These are phyloP conservation scores for Corythoichthys haematopterus DNA, from an alignment of 2,113 vertebrate species.

Conservation along the genomic window DNA sequence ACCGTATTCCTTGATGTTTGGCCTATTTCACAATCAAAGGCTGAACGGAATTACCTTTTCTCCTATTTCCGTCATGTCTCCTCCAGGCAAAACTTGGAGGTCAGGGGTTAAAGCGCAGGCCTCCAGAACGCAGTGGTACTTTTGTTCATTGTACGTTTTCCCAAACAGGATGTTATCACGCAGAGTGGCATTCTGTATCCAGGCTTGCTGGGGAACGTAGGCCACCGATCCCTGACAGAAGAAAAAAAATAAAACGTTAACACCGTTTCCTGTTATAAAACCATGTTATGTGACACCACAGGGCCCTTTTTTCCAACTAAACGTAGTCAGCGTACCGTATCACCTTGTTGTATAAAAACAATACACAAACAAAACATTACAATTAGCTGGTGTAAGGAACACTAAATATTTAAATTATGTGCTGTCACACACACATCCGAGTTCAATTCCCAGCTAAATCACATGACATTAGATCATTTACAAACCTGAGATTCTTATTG, in stretches of 20 bases:
- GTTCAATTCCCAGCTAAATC: not conserved
- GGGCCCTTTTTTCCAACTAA: too few relatives aligned
- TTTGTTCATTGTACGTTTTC: constrained; percentile 72
- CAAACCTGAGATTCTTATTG: not conserved
- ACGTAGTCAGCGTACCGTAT: too few relatives aligned
- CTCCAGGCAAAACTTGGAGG: constrained; percentile 85
- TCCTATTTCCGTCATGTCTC: constrained; percentile 93
- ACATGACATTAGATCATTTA: not conserved
- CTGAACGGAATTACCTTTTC: constrained; percentile 82
- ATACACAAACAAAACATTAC: too few relatives aligned
- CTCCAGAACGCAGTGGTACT: constrained; percentile 81
- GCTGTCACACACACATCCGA: not conserved
- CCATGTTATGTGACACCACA: not conserved
- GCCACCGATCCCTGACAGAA: constrained; percentile 85
- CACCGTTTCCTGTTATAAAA: not conserved
- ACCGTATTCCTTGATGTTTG: not conserved
- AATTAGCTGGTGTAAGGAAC: not conserved
- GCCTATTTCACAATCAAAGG: not conserved
- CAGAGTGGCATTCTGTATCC: constrained; percentile 92
- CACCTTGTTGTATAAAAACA: too few relatives aligned
- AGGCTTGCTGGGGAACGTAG: constrained; percentile 92
- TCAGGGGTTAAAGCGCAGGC: constrained; percentile 87
- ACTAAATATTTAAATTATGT: not conserved
- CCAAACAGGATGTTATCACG: constrained; percentile 95
- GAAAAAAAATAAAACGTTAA: constrained; percentile 3